These are phyloP conservation scores for Austrofundulus limnaeus DNA, from an alignment of 2,113 vertebrate species.

Conservation along the genomic window DNA sequence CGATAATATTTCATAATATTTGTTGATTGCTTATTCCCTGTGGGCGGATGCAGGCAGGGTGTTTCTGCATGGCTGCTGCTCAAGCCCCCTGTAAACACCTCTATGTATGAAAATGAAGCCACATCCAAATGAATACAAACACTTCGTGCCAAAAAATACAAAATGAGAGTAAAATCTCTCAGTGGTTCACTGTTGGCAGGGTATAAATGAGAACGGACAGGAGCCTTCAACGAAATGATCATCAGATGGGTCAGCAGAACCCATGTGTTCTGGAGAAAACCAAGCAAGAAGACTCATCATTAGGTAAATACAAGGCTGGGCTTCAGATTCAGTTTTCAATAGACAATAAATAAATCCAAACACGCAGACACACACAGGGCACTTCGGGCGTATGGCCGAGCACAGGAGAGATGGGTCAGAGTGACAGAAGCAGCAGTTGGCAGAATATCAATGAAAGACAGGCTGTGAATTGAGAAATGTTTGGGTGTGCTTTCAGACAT, in stretches of 20 bases:
- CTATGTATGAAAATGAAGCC: conserved; percentile 15
- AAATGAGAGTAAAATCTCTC: not conserved
- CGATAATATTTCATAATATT: conserved; percentile 61
- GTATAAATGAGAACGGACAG: conserved; percentile 1
- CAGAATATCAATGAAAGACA: conserved; percentile 39
- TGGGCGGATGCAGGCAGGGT: conserved; percentile 42
- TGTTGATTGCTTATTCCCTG: conserved; percentile 57
- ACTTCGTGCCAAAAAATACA: not conserved
- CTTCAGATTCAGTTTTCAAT: conserved; percentile 41
- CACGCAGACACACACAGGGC: conserved; percentile 5
- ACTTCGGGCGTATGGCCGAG: conserved; percentile 46
- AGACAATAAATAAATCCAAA: conserved; percentile 3
- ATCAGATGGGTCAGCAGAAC: conserved; percentile 34
- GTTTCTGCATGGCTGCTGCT: conserved; percentile 20
- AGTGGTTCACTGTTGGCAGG: conserved; percentile 3
- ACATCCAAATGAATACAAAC: conserved; percentile 14
- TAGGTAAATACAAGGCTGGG: conserved; percentile 12
- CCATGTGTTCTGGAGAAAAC: conserved; percentile 23
- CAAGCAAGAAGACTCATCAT: conserved; percentile 44
- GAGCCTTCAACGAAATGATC: conserved; percentile 26
- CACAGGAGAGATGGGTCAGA: conserved; percentile 36
- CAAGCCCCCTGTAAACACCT: conserved; percentile 19
- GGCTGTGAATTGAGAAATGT: conserved; percentile 12
- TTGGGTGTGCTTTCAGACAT: conserved; percentile 13
- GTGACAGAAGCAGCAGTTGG: conserved; percentile 58